A percentile compares a stretch with the other conserved stretches of the same genome.
Evolutionary conservation across 2,797 vertebrate genomes (phyloP).

Genomic region (Hippopotamyrus pictus): DNA sequence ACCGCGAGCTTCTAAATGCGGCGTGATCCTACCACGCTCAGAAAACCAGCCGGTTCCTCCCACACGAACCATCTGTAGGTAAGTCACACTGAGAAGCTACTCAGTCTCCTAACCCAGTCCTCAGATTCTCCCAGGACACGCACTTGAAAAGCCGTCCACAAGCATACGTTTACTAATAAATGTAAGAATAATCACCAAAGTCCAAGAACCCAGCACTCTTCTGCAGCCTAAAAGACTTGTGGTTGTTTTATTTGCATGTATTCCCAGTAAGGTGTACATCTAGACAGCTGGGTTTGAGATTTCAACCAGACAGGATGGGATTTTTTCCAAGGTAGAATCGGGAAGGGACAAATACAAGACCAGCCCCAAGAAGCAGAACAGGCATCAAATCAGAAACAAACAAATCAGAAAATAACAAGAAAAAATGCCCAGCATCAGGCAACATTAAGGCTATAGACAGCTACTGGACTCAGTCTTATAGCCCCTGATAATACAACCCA

Average conservation of each 20-base stretch:
- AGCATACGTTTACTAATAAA: neutral
- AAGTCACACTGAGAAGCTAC: conserved; percentile 32
- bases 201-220: neutral
- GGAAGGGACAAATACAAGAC: neutral
- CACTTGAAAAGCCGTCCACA: neutral
- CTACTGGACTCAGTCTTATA: neutral
- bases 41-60: conserved; percentile 45
- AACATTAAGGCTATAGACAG: neutral
- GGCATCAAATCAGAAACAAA: neutral
- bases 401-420: neutral
- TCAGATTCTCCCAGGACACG: neutral
- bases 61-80: conserved; percentile 55
- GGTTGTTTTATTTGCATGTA: neutral
- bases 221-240: neutral
- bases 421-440: neutral
- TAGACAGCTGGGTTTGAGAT: neutral
- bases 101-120: neutral
- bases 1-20: neutral
- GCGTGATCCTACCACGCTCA: neutral
- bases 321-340: neutral
- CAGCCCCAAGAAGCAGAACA: neutral
- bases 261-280: neutral
- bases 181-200: neutral
- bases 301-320: neutral
- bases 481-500: neutral